Evolutionary conservation across 2,113 vertebrate genomes (phyloP), one percentile per base, ranked within the genome.

Genomic region (Taurulus bubalis): DNA sequence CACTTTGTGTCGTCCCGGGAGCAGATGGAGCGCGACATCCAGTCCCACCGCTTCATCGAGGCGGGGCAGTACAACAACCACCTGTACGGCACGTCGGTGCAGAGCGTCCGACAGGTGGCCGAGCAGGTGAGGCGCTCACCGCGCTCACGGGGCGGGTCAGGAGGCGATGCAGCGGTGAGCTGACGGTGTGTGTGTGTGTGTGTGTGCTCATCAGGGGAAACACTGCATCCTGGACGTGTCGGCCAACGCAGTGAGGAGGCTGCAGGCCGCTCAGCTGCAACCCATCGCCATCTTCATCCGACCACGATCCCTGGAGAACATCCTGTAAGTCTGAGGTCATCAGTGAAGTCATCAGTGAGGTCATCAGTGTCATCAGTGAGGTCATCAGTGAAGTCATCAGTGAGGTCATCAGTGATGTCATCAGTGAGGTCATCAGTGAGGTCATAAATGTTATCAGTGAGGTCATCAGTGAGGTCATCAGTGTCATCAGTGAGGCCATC

Each of bases 1-100:
- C 97, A 98, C 93, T 98, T 98, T 72, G 96, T 98, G 83, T 94
- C 95, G 0, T 97, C 97, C 12, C 95, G 97, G 79, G 97, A 97
- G 86, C 97, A 97, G 92, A 97, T 97, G 97, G 97, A 97, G 94
- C 96, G 96, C 51, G 97, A 98, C 92, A 98, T 97, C 83, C 97
- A 97, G 86, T 95, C 95, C 0, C 96, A 98, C 83, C 96, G 96
- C 83, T 97, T 97, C 94, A 98, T 97, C 1, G 96, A 97, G 93
- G 96, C 96, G 2, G 96, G 96, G 10, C 96, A 97, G 87, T 97
- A 96, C 90, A 97, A 97, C 92, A 96, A 95, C 88, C 96, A 97
- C 92, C 95, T 98, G 80, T 97, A 97, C 0, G 96, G 97, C 34
- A 97, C 96, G 24, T 97, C 96, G 0, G 97, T 97, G 70, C 96